A percentile compares a stretch with the other conserved stretches of the same genome.
phyloP scores from a whole-genome alignment of 2,888 invertebrate species.

The Oxyteleia sp. region DNA sequence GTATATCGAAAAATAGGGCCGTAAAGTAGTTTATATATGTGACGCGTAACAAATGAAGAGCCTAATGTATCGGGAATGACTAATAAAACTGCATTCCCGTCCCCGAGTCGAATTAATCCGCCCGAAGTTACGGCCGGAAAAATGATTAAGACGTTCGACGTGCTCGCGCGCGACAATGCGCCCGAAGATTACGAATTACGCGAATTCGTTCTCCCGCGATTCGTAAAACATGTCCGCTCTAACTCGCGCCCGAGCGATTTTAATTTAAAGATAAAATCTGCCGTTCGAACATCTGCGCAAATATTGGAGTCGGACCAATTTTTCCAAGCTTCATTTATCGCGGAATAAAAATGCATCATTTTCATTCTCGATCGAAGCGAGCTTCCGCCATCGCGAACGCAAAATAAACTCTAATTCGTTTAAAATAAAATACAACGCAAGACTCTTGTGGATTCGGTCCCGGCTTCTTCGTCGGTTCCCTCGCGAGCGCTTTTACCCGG shows the following conservation, averaged over 20 bases:
- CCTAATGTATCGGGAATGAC: constrained; percentile 14
- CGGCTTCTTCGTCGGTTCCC: neutral
- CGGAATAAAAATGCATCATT: constrained; percentile 20
- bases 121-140: neutral
- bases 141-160: constrained; percentile 20
- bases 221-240: neutral
- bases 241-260: neutral
- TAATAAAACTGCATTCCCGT: constrained; percentile 11
- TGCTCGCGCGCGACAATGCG: neutral
- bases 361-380: constrained; percentile 16
- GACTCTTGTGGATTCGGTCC: neutral
- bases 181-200: neutral
- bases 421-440: constrained; percentile 4
- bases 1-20: constrained; percentile 41
- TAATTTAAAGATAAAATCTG: constrained; percentile 27
- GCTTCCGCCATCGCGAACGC: neutral
- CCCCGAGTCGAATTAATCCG: neutral
- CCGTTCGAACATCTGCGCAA: constrained; percentile 6
- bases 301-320: constrained; percentile 26
- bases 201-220: neutral
- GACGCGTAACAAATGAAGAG: constrained; percentile 14
- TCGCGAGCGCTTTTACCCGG: neutral
- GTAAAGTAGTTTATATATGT: constrained; percentile 32
- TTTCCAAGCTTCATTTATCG: constrained; percentile 1
- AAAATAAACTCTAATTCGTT: constrained; percentile 28